Percentiles rank a stretch among this genome's conserved stretches.
phyloP scores from a whole-genome alignment of 2,888 invertebrate species.

The Tortricodes alternella region DNA sequence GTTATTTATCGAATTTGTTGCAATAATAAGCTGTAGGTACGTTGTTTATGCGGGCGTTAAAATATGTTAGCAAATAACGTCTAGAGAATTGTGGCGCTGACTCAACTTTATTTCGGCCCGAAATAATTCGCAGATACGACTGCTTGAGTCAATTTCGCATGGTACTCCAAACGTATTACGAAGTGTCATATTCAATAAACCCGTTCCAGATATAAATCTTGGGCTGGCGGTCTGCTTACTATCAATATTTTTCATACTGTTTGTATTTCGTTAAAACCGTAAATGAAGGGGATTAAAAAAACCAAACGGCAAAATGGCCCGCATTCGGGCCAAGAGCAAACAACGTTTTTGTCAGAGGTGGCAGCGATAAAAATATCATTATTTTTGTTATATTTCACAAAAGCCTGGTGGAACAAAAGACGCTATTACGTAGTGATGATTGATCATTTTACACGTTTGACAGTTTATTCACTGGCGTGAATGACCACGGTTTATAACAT shows the following conservation, averaged over 20 bases:
- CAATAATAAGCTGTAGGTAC: too few species aligned
- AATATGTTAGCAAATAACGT: too few species aligned
- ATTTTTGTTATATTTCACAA: constrained; percentile 35
- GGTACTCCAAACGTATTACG: constrained; percentile 21
- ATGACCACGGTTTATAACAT: background rate
- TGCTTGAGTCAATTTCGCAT: constrained; percentile 18
- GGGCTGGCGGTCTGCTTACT: constrained; percentile 36
- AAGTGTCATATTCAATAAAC: constrained; percentile 36
- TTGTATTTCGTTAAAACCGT: constrained; percentile 35
- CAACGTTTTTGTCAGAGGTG: constrained; percentile 42
- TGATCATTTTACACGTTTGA: constrained; percentile 15
- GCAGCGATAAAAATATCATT: constrained; percentile 38
- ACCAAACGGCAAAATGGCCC: constrained; percentile 38
- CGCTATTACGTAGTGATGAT: constrained; percentile 29
- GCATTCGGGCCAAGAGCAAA: constrained; percentile 50
- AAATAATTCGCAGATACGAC: constrained; percentile 1
- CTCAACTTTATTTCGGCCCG: constrained; percentile 2
- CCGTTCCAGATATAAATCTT: constrained; percentile 35
- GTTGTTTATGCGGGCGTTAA: too few species aligned
- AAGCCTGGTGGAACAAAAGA: constrained; percentile 33
- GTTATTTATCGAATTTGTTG: too few species aligned
- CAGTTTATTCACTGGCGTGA: background rate
- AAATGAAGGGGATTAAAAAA: constrained; percentile 44
- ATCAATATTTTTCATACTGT: constrained; percentile 48
- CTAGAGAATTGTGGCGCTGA: too few species aligned